These are phyloP conservation scores for Orbicella faveolata DNA, from an alignment of 64 coral and sea anemone species.

Conservation along the genomic window DNA sequence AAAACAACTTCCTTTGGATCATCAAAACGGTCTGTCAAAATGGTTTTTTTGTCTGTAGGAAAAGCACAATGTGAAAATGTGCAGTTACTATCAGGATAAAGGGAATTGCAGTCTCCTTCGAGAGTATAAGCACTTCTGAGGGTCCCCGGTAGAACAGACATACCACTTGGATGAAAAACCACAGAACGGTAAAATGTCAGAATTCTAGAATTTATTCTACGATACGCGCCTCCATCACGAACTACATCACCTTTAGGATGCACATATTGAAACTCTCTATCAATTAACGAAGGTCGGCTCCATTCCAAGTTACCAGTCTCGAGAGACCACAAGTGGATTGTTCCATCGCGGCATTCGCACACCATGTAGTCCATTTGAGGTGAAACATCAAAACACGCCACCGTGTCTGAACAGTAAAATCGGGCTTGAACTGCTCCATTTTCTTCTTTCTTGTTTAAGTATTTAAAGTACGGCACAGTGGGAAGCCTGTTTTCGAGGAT, in stretches of 20 bases:
- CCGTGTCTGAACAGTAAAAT: constrained; percentile 8
- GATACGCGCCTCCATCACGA: background rate
- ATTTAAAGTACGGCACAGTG: background rate
- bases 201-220: background rate
- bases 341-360: constrained; percentile 12
- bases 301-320: background rate
- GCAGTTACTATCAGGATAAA: background rate
- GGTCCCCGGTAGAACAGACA: background rate
- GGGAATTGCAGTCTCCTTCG: background rate
- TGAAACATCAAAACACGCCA: constrained; percentile 27
- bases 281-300: background rate
- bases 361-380: constrained; percentile 22
- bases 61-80: background rate
- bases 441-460: background rate
- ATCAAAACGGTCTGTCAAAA: background rate
- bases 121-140: background rate
- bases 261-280: background rate
- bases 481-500: background rate
- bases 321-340: constrained; percentile 24
- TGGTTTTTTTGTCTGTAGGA: background rate
- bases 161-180: background rate
- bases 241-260: background rate
- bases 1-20: background rate
- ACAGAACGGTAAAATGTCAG: constrained; percentile 1
- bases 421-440: background rate